Evolutionary conservation across 1,140 invertebrate genomes (phyloP).

Genomic region (Tetraneura akinire): DNA sequence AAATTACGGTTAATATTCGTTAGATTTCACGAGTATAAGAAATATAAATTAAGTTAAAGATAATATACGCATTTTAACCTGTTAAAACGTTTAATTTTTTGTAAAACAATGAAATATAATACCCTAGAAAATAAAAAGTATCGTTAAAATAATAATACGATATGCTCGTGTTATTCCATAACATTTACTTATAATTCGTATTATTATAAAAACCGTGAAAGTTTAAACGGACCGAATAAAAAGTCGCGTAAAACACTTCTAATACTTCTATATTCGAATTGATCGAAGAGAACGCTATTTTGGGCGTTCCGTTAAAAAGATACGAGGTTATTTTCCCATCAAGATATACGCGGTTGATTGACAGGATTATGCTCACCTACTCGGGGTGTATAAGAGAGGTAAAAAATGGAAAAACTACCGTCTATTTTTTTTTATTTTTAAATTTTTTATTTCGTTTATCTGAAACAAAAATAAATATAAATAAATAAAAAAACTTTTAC

Average conservation of each 20-base stretch:
- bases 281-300: slow-evolving; percentile 31
- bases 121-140: no score
- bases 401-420: slow-evolving; percentile 38
- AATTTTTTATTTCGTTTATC: background rate
- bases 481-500: slow-evolving; percentile 35
- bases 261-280: no score
- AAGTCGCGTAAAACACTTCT: background rate
- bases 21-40: no score
- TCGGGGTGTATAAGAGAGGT: background rate
- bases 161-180: no score
- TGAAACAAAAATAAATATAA: background rate
- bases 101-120: no score
- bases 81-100: no score
- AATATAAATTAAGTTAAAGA: no score
- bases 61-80: no score
- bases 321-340: slow-evolving; percentile 41
- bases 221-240: slow-evolving; percentile 1
- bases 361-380: slow-evolving; percentile 36
- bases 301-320: slow-evolving; percentile 21
- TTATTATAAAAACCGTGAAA: no score
- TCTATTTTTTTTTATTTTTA: slow-evolving; percentile 26
- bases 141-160: no score
- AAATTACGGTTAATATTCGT: no score
- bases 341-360: slow-evolving; percentile 42
- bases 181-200: no score